These are phyloP conservation scores for Alsophila aescularia DNA, from an alignment of 2,888 invertebrate genomes.

Conservation along the genomic window DNA sequence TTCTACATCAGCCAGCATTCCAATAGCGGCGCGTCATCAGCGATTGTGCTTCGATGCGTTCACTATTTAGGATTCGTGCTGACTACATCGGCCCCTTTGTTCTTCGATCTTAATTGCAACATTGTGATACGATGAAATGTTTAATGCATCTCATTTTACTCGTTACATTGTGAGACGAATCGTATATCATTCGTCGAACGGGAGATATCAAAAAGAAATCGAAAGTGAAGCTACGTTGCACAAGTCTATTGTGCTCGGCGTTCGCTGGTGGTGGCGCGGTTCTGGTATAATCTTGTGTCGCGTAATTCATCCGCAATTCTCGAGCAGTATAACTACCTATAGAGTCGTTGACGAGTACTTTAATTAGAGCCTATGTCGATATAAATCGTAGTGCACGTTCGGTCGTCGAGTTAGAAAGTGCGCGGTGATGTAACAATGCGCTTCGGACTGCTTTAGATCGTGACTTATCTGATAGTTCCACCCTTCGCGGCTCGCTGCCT, in stretches of 20 bases:
- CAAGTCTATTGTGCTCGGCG: conserved; percentile 68
- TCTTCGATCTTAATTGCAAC: conserved; percentile 51
- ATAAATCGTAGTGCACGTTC: conserved; percentile 67
- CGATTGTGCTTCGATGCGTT: conserved; percentile 64
- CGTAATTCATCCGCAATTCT: conserved; percentile 60
- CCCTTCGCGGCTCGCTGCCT: conserved; percentile 45
- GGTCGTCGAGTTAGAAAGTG: conserved; percentile 69
- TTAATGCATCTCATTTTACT: conserved; percentile 47
- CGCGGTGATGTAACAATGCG: conserved; percentile 71
- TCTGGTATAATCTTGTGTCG: conserved; percentile 42
- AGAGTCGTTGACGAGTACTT: conserved; percentile 57
- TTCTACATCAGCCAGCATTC: conserved; percentile 76
- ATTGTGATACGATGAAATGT: conserved; percentile 44
- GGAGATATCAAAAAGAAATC: conserved; percentile 61
- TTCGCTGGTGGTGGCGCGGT: conserved; percentile 38
- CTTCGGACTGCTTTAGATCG: conserved; percentile 53
- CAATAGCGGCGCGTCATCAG: conserved; percentile 70
- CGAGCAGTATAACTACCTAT: conserved; percentile 41
- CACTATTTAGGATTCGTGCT: conserved; percentile 59
- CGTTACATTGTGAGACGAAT: conserved; percentile 37
- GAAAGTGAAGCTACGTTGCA: conserved; percentile 65
- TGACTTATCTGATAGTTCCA: conserved; percentile 62
- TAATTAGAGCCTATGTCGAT: conserved; percentile 71
- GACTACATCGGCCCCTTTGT: conserved; percentile 55
- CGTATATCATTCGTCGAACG: conserved; percentile 52